Conservation (phyloP, 2,797 vertebrate genomes). For the Catamblyrhynchus diadema region DNA sequence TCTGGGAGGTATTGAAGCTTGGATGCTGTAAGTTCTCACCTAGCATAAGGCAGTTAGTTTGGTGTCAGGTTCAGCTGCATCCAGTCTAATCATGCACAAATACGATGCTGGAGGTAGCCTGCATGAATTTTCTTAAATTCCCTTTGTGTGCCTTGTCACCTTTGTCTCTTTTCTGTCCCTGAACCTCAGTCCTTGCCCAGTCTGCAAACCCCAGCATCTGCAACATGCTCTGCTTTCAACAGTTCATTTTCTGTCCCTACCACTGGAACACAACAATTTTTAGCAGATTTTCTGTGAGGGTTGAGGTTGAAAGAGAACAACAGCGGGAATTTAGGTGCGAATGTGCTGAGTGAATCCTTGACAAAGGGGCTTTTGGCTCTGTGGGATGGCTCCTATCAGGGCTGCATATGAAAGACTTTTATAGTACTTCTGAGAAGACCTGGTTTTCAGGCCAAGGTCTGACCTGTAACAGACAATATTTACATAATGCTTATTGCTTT, state of each 20-base stretch:
- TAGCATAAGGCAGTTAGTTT: background rate
- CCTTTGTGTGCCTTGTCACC: background rate
- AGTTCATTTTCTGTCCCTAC: background rate
- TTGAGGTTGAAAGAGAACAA: background rate
- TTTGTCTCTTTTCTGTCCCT: background rate
- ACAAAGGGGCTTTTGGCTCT: background rate
- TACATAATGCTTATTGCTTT: background rate
- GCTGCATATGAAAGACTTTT: background rate
- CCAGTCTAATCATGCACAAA: accelerated
- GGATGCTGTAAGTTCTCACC: background rate
- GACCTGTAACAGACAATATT: background rate
- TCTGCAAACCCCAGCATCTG: background rate
- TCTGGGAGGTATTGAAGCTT: background rate
- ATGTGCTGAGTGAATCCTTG: background rate
- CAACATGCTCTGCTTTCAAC: background rate
- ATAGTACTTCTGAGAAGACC: background rate
- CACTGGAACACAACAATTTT: background rate
- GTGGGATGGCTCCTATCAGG: background rate
- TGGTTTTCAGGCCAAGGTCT: background rate
- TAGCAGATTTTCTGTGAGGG: background rate
- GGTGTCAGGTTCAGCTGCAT: background rate
- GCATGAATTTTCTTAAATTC: background rate
- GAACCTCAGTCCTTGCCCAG: background rate
- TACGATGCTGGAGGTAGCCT: background rate
- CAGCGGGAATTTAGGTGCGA: background rate